Conservation (phyloP, 2,888 invertebrate genomes). For the Eubasilissa splendida region DNA sequence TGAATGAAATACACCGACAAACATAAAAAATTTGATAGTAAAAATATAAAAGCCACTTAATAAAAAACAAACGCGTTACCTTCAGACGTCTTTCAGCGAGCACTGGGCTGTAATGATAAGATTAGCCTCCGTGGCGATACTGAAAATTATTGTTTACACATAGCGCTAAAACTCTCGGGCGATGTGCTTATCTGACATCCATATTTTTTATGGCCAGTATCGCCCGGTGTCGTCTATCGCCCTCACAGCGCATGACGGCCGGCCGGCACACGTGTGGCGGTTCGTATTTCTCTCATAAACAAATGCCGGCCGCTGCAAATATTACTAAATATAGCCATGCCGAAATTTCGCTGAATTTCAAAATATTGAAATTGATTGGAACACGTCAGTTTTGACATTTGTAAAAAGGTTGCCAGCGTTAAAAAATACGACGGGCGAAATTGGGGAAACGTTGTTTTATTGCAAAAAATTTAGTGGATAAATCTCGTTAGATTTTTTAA, state of each 20-base stretch:
- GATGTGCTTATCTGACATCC: constrained; percentile 34
- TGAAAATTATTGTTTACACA: constrained; percentile 51
- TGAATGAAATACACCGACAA: too few relatives aligned
- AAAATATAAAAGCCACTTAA: too few relatives aligned
- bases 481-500: too few relatives aligned
- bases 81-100: constrained; percentile 26
- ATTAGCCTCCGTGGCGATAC: constrained; percentile 49
- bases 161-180: constrained; percentile 42
- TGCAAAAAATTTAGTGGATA: too few relatives aligned
- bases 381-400: constrained; percentile 46
- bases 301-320: constrained; percentile 11
- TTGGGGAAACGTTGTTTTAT: too few relatives aligned
- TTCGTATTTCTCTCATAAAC: constrained; percentile 16
- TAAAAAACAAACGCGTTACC: constrained; percentile 34
- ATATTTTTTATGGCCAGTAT: constrained; percentile 39
- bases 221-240: constrained; percentile 4
- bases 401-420: constrained; percentile 40
- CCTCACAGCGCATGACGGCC: not conserved
- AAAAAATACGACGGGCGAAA: constrained; percentile 2
- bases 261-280: not conserved
- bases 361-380: constrained; percentile 20
- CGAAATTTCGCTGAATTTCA: constrained; percentile 14
- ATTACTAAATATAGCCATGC: constrained; percentile 37
- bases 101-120: constrained; percentile 35
- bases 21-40: too few relatives aligned